Percentiles rank a stretch among this genome's conserved stretches.
Conservation (phyloP, 1,140 invertebrate genomes). For the Augochlora pura region DNA sequence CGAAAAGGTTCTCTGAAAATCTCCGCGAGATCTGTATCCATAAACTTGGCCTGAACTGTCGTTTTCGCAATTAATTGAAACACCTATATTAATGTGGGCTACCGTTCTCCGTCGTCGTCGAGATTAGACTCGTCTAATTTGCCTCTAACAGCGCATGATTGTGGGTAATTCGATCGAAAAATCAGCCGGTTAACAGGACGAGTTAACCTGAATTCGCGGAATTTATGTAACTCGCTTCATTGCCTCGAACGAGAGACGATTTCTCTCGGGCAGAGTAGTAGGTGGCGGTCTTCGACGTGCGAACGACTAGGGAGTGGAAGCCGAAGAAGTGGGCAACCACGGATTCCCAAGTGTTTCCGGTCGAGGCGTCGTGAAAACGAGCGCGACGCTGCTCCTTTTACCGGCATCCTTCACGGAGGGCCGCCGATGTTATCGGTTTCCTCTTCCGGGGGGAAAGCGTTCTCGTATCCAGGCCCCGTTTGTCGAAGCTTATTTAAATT, state of each 20-base stretch:
- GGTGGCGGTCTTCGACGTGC: background rate
- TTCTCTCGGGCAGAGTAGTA: constrained; percentile 3
- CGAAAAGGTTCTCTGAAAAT: too few relatives aligned
- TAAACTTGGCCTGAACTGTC: too few relatives aligned
- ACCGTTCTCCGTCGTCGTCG: too few relatives aligned
- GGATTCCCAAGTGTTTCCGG: constrained; percentile 6
- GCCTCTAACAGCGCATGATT: too few relatives aligned
- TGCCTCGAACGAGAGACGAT: background rate
- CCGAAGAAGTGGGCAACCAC: constrained; percentile 9
- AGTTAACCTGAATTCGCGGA: background rate
- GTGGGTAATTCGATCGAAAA: too few relatives aligned
- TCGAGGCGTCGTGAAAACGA: constrained; percentile 14
- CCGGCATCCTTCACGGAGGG: constrained; percentile 13
- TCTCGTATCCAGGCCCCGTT: too few relatives aligned
- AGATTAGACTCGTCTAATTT: too few relatives aligned
- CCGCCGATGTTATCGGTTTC: constrained; percentile 39
- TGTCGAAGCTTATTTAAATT: background rate
- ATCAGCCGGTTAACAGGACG: too few relatives aligned
- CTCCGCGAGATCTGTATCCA: too few relatives aligned
- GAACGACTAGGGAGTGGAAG: constrained; percentile 23
- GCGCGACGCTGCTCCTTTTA: constrained; percentile 40
- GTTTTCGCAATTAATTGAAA: too few relatives aligned
- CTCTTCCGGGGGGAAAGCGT: background rate
- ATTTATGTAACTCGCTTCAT: background rate
- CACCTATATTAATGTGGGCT: too few relatives aligned